Evolutionary conservation across 1,140 invertebrate genomes (phyloP).

Genomic region (Centruroides sculpturatus): DNA sequence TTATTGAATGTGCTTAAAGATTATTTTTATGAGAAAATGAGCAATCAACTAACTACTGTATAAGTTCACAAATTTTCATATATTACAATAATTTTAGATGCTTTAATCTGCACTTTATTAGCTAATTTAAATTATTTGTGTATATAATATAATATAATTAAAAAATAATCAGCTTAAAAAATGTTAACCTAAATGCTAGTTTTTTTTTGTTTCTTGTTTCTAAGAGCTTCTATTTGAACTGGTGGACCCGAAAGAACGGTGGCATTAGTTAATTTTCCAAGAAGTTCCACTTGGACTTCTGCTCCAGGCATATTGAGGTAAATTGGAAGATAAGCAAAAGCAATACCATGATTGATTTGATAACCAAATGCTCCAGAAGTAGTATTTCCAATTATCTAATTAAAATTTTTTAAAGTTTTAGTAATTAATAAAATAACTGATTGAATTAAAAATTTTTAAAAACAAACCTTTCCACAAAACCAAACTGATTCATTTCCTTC

Average conservation of each 20-base stretch:
- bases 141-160: no score
- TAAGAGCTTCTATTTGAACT: conserved; percentile 14
- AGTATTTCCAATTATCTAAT: conserved; percentile 26
- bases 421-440: no score
- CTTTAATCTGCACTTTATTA: no score
- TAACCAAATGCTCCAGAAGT: conserved; percentile 28
- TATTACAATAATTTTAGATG: no score
- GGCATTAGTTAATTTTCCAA: conserved; percentile 20
- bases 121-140: no score
- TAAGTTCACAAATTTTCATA: no score
- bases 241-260: conserved; percentile 20
- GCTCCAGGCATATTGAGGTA: conserved; percentile 19
- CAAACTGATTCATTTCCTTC: conserved; percentile 22
- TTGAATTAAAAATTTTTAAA: no score
- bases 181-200: background rate
- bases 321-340: conserved; percentile 27
- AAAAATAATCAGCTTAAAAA: no score
- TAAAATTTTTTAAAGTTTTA: background rate
- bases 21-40: no score
- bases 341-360: conserved; percentile 21
- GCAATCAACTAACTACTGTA: no score
- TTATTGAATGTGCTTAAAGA: no score
- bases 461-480: conserved; percentile 12
- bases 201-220: background rate
- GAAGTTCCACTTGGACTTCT: conserved; percentile 24